A percentile compares a stretch with the other conserved stretches of the same genome.
These are phyloP conservation scores for Propsilocerus akamusi DNA, from an alignment of 1,140 invertebrate genomes.

Conservation along the genomic window DNA sequence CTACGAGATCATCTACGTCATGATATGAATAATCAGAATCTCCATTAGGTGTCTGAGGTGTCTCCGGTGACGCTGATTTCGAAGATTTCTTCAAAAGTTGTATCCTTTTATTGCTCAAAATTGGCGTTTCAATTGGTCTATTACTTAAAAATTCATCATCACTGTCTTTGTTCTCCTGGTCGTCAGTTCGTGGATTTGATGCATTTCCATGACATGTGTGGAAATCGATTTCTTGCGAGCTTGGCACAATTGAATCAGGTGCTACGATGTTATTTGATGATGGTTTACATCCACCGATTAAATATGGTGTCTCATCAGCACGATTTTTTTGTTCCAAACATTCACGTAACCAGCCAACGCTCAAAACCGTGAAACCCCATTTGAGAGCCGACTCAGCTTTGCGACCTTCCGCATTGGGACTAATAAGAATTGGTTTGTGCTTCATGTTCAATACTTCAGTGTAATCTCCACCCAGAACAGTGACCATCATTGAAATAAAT, in stretches of 20 bases:
- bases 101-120: not conserved
- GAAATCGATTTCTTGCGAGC: not conserved
- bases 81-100: too few species aligned
- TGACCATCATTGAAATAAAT: constrained; percentile 47
- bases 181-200: not conserved
- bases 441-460: constrained; percentile 36
- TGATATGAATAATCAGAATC: too few species aligned
- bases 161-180: too few species aligned
- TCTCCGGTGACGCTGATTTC: too few species aligned
- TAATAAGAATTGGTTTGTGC: constrained; percentile 38
- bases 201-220: not conserved
- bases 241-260: not conserved
- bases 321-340: constrained; percentile 36
- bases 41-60: too few species aligned
- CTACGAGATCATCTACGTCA: too few species aligned
- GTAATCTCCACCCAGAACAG: constrained; percentile 41
- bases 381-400: constrained; percentile 71
- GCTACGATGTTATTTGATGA: not conserved
- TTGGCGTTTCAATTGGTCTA: not conserved
- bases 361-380: constrained; percentile 59
- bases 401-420: constrained; percentile 44
- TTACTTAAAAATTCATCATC: too few species aligned
- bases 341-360: constrained; percentile 51
- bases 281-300: constrained; percentile 34
- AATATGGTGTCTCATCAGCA: constrained; percentile 33